phyloP scores from a whole-genome alignment of 2,888 invertebrate species.

The Melieria omissa region DNA sequence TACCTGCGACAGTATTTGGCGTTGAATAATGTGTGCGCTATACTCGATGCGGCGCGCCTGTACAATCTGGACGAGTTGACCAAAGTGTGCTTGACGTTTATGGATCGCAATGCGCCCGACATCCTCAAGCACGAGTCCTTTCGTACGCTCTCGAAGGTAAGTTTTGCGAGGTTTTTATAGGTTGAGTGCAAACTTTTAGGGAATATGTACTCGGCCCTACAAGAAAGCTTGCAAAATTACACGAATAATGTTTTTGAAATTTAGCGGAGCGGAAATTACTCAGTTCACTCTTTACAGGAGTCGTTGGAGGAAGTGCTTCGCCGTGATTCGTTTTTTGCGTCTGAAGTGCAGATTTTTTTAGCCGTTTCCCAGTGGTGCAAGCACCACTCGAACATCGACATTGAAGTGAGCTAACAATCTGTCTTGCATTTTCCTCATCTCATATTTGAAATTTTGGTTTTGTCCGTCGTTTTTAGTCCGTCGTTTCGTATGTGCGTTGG shows the following conservation, averaged over 20 bases:
- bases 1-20: constrained; percentile 90
- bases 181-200: too few relatives aligned
- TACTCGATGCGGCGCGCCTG: constrained; percentile 87
- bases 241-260: too few relatives aligned
- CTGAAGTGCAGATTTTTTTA: constrained; percentile 94
- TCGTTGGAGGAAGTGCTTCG: constrained; percentile 85
- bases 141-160: constrained; percentile 80
- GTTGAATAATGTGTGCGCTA: constrained; percentile 91
- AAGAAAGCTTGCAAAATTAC: too few relatives aligned
- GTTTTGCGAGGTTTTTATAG: background rate
- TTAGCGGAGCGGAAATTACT: too few relatives aligned
- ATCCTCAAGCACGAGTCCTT: constrained; percentile 88
- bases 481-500: constrained; percentile 78
- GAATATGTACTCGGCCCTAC: too few relatives aligned
- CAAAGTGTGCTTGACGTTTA: constrained; percentile 87
- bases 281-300: constrained; percentile 65
- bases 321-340: constrained; percentile 95
- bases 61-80: constrained; percentile 75
- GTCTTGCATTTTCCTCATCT: background rate
- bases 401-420: constrained; percentile 51
- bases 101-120: constrained; percentile 89
- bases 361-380: constrained; percentile 90
- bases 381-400: constrained; percentile 75
- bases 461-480: constrained; percentile 63
- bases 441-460: background rate